These are phyloP conservation scores for Crossaster papposus DNA, from an alignment of 53 echinoderm and acorn worm genomes.

Conservation along the genomic window DNA sequence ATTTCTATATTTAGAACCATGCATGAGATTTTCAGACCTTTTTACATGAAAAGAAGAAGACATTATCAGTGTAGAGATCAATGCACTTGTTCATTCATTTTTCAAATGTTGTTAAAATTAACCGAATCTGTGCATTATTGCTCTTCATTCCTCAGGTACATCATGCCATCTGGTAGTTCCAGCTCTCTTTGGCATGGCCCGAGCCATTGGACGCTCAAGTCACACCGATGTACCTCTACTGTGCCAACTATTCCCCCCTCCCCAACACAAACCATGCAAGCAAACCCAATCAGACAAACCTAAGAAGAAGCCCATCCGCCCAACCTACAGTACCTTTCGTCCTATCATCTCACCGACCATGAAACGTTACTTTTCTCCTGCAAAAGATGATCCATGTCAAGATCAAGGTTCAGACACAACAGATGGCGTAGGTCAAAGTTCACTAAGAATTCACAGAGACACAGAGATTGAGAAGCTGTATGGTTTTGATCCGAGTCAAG, in stretches of 20 bases:
- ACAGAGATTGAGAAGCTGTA: slow-evolving; percentile 43
- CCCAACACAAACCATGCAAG: slow-evolving; percentile 15
- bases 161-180: slow-evolving; percentile 76
- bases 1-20: too few relatives aligned
- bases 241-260: slow-evolving; percentile 78
- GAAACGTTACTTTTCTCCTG: slow-evolving; percentile 52
- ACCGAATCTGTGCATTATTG: background rate
- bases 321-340: slow-evolving; percentile 89
- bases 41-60: too few relatives aligned
- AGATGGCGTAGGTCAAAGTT: background rate
- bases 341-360: slow-evolving; percentile 92
- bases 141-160: slow-evolving; percentile 33
- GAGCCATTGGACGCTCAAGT: slow-evolving; percentile 79
- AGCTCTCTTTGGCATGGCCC: slow-evolving; percentile 82
- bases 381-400: slow-evolving; percentile 2
- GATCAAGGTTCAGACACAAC: background rate
- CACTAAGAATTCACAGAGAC: background rate
- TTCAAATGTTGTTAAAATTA: background rate
- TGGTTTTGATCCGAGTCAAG: slow-evolving; percentile 57
- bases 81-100: too few relatives aligned
- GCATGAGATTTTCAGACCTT: too few relatives aligned
- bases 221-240: slow-evolving; percentile 66
- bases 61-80: too few relatives aligned
- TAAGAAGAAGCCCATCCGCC: slow-evolving; percentile 12
- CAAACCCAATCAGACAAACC: slow-evolving; percentile 25